Evolutionary conservation across 2,113 vertebrate genomes (phyloP).

Genomic region (Trichomycterus rosablanca): DNA sequence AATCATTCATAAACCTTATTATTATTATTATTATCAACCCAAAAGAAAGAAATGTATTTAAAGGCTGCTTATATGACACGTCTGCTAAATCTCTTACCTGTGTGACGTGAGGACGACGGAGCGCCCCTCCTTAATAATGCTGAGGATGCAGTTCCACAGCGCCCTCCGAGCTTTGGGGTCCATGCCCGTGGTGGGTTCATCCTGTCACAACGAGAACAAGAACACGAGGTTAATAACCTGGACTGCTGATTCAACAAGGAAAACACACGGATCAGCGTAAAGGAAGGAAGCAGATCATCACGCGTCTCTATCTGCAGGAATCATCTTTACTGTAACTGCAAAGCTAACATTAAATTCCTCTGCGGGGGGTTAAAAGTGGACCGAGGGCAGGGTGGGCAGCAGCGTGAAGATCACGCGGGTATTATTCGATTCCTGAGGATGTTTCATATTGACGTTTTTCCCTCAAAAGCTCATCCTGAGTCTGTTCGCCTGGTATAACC

Average conservation of each 20-base stretch:
- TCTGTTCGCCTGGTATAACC: too few species aligned
- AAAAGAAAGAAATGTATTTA: neutral
- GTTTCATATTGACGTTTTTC: too few species aligned
- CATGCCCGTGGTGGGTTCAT: constrained; percentile 97
- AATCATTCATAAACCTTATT: too few species aligned
- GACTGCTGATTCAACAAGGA: too few species aligned
- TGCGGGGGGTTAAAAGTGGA: neutral
- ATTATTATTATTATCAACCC: too few species aligned
- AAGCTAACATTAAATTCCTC: too few species aligned
- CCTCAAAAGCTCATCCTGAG: too few species aligned
- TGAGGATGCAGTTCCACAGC: constrained; percentile 92
- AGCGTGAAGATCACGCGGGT: too few species aligned
- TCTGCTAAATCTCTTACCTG: too few species aligned
- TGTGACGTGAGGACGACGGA: constrained; percentile 96
- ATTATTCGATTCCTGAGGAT: too few species aligned
- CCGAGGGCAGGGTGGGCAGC: too few species aligned
- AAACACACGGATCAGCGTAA: too few species aligned
- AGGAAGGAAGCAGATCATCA: constrained; percentile 1
- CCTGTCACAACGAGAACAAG: constrained; percentile 62
- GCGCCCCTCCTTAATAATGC: constrained; percentile 90
- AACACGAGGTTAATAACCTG: constrained; percentile 10
- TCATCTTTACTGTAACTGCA: neutral
- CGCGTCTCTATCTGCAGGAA: neutral
- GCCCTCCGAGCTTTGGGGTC: constrained; percentile 93
- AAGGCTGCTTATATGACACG: neutral